A percentile compares a stretch with the other conserved stretches of the same genome.
Evolutionary conservation across 2,888 invertebrate species (phyloP).

Genomic region (Mythimna loreyi): DNA sequence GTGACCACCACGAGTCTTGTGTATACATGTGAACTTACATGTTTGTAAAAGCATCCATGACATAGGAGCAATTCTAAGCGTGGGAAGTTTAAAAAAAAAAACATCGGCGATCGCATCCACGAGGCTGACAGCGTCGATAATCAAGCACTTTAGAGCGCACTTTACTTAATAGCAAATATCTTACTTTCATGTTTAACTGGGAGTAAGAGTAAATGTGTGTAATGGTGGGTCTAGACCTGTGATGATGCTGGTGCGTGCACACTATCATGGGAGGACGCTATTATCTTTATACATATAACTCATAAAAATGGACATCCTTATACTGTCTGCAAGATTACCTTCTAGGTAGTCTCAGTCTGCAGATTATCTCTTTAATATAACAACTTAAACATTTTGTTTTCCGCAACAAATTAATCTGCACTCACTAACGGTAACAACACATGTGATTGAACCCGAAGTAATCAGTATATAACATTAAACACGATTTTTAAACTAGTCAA

Average conservation of each 20-base stretch:
- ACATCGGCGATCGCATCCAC: constrained; percentile 26
- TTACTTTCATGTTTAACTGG: constrained; percentile 41
- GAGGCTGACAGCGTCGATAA: constrained; percentile 35
- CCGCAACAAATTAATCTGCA: no score
- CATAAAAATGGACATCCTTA: neutral
- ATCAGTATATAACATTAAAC: constrained; percentile 18
- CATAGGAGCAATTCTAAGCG: no score
- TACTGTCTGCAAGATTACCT: no score
- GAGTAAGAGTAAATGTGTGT: constrained; percentile 44
- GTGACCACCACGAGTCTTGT: no score
- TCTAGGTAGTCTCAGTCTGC: no score
- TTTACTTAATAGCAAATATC: constrained; percentile 60
- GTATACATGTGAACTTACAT: no score
- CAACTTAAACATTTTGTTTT: no score
- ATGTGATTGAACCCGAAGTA: neutral
- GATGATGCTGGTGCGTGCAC: neutral
- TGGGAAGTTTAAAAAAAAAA: no score
- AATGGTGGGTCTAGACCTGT: constrained; percentile 32
- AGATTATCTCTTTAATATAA: no score
- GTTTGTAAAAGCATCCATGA: no score
- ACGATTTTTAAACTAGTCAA: constrained; percentile 1
- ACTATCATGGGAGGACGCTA: constrained; percentile 9
- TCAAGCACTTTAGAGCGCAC: constrained; percentile 60
- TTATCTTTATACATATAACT: constrained; percentile 25
- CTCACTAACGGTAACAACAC: no score